A percentile compares a stretch with the other conserved stretches of the same genome.
These are phyloP conservation scores for Nymphicus hollandicus DNA, from an alignment of 2,113 vertebrate species.

Conservation along the genomic window DNA sequence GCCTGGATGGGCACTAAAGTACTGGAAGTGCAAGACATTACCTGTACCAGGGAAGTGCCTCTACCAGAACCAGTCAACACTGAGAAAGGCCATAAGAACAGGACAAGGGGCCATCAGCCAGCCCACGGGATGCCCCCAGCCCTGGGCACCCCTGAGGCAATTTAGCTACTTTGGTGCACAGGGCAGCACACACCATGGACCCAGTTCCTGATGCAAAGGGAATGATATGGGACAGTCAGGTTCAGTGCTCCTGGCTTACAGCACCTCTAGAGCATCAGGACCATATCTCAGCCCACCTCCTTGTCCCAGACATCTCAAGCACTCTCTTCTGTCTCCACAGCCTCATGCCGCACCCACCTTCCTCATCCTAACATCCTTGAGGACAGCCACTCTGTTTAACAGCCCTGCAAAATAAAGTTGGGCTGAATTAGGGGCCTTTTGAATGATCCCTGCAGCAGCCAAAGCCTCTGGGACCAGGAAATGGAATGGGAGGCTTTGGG, in stretches of 20 bases:
- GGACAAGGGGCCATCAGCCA: not conserved
- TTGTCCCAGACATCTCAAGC: not conserved
- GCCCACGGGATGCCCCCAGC: not conserved
- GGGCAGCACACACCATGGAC: not conserved
- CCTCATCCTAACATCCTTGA: not conserved
- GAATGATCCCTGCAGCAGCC: not conserved
- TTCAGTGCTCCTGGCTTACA: not conserved
- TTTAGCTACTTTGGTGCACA: not conserved
- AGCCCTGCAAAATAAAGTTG: not conserved
- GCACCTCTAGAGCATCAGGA: not conserved
- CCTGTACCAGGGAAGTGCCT: not conserved
- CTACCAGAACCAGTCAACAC: not conserved
- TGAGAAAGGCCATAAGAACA: not conserved
- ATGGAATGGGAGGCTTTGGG: not conserved
- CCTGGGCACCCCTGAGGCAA: not conserved
- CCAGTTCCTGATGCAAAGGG: not conserved
- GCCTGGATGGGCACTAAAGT: not conserved
- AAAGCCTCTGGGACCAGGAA: not conserved
- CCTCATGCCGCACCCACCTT: rapidly evolving
- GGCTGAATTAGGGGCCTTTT: not conserved
- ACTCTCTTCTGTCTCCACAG: not conserved
- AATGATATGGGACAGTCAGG: rapidly evolving
- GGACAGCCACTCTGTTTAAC: not conserved
- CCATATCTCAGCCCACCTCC: not conserved
- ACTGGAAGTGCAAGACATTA: not conserved